Percentiles rank a stretch among this genome's conserved stretches.
phyloP scores from a whole-genome alignment of 2,888 invertebrate genomes.

The Melangyna quadrimaculata region DNA sequence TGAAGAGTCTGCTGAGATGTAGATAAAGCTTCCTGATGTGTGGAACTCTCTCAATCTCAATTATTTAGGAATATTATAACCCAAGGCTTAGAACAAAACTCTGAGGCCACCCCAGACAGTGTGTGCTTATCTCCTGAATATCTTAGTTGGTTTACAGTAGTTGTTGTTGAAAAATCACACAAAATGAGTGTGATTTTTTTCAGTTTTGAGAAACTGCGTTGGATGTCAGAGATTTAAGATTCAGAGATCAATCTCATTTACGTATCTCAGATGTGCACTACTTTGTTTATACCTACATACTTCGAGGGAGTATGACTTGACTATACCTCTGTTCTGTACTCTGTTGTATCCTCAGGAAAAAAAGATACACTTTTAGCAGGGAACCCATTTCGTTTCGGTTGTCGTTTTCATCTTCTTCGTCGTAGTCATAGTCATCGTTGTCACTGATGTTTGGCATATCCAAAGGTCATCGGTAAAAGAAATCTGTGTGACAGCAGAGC shows the following conservation, averaged over 20 bases:
- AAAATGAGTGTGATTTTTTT: constrained; percentile 50
- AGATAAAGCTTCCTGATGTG: constrained; percentile 66
- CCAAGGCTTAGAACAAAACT: constrained; percentile 36
- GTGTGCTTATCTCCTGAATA: constrained; percentile 31
- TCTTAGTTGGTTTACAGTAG: constrained; percentile 3
- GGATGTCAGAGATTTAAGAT: constrained; percentile 65
- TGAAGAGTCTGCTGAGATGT: constrained; percentile 32
- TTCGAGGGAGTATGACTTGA: neutral
- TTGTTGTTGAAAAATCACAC: constrained; percentile 30
- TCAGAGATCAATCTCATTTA: constrained; percentile 71
- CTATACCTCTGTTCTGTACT: neutral
- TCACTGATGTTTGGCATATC: constrained; percentile 46
- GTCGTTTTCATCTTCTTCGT: constrained; percentile 4
- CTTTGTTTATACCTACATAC: neutral
- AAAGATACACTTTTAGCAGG: constrained; percentile 50
- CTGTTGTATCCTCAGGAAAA: neutral
- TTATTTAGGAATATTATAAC: constrained; percentile 70
- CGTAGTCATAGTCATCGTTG: constrained; percentile 10
- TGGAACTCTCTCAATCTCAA: constrained; percentile 70
- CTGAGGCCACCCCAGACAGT: constrained; percentile 19
- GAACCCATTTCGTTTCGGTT: constrained; percentile 30
- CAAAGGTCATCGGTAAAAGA: constrained; percentile 68
- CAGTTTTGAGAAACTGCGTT: constrained; percentile 37
- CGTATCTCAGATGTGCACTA: constrained; percentile 67
- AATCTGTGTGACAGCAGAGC: constrained; percentile 64